A percentile compares a stretch with the other conserved stretches of the same genome.
Conservation (phyloP, 2,113 vertebrate species). For the Brachypteracias leptosomus region DNA sequence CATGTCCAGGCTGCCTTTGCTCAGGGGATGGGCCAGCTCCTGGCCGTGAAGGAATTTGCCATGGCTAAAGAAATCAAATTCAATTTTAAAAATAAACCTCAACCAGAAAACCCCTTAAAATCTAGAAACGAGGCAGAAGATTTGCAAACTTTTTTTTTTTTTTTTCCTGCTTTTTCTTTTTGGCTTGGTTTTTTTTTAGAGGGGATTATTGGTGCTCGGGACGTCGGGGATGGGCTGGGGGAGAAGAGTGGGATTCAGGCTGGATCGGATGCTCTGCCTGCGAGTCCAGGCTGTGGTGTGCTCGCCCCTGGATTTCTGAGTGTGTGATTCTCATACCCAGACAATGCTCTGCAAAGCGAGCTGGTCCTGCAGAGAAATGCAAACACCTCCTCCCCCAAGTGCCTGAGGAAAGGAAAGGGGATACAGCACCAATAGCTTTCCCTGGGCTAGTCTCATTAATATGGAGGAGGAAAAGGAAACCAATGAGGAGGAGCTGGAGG, state of each 20-base stretch:
- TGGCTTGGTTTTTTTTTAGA: not conserved
- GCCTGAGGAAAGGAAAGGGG: not conserved
- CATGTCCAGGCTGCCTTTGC: slow-evolving; percentile 48
- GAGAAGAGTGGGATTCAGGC: not conserved
- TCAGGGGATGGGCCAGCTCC: slow-evolving; percentile 43
- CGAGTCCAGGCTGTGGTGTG: not conserved
- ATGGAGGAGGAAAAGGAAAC: not conserved
- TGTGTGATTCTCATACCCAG: slow-evolving; percentile 35
- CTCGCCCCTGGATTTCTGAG: not conserved
- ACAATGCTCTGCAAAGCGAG: slow-evolving; percentile 59
- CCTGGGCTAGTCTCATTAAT: not conserved
- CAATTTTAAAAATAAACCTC: not conserved
- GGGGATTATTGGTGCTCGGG: not conserved
- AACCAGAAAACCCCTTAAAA: not conserved
- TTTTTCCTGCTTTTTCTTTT: not conserved
- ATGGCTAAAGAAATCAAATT: not conserved
- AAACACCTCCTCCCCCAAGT: slow-evolving; percentile 30
- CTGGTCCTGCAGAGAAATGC: slow-evolving; percentile 63
- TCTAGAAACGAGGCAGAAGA: not conserved
- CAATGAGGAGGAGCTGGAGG: slow-evolving; percentile 22
- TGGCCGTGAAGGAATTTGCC: slow-evolving; percentile 56
- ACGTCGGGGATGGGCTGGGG: not conserved
- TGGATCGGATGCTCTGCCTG: not conserved
- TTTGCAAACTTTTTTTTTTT: not conserved
- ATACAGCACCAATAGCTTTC: not conserved